Base-by-base conservation (phyloP, 2,888 invertebrate species). In the Petrophora chlorosata region DNA sequence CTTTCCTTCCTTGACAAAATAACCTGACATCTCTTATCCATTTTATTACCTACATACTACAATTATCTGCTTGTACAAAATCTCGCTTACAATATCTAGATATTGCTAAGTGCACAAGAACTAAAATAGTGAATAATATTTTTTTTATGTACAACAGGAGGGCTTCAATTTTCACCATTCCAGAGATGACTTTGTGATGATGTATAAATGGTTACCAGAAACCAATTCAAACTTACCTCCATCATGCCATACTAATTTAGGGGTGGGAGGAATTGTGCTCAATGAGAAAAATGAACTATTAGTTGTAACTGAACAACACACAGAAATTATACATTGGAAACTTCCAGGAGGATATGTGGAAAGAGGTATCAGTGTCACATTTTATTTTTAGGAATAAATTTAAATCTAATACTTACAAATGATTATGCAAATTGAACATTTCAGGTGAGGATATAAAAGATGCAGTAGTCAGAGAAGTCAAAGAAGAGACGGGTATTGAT, bases 291-390 rank as follows among this genome's bases (percentile, higher is more conserved):
- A 94, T 43, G 92, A 97, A 83, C 84, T 98, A 41, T 88, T 98
- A 39, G 95, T 96, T 12, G 95, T 98, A 0, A 92, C 93, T 60
- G 98, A 98, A 73, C 93, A 93, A 68, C 92, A 92, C 68, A 82
- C 88, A 47, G 75, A 88, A 10, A 69, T 75, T 32, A 85, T 92
- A 2, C 92, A 93, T 69, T 98, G 97, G 97, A 98, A 98, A 85
- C 86, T 98, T 4, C 98, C 98, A 9, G 98, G 98, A 40, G 98
- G 98, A 38, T 96, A 95, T 84, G 96, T 96, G 10, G 96, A 98
- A 78, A 94, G 94, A 83, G 94, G 96, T 95, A 81, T 32, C 5
- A 12, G 22, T 28, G 7, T 4, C 13, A 7, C 28, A 19, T 2
- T 19, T 19, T 19, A 5, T 19, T 19, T 19, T 5, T 19, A 19